Percentiles rank a stretch among this genome's conserved stretches.
phyloP scores from a whole-genome alignment of 2,888 invertebrate genomes.

The Hoplodrina blanda region DNA sequence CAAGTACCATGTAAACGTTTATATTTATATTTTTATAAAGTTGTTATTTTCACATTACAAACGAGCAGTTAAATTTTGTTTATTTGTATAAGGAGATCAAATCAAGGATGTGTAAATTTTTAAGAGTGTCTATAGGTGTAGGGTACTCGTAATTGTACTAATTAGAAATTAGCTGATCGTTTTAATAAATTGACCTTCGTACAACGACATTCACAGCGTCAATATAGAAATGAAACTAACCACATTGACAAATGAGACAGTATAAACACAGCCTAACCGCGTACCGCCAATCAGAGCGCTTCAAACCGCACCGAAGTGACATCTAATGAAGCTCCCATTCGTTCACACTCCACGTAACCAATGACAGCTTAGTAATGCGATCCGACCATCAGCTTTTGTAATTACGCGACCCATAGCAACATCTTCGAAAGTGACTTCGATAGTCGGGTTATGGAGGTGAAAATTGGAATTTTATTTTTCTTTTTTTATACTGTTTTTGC shows the following conservation, averaged over 20 bases:
- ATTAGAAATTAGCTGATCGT: no score
- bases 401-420: slow-evolving; percentile 21
- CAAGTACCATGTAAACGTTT: no score
- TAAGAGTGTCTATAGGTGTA: no score
- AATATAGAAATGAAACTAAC: slow-evolving; percentile 24
- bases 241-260: slow-evolving; percentile 17
- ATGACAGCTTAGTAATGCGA: slow-evolving; percentile 49
- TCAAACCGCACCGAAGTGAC: slow-evolving; percentile 53
- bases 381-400: slow-evolving; percentile 38
- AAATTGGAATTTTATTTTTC: background rate
- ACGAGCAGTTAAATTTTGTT: no score
- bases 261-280: slow-evolving; percentile 23
- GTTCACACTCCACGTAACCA: slow-evolving; percentile 50
- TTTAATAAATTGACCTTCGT: background rate
- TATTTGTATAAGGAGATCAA: no score
- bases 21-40: no score
- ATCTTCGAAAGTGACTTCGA: slow-evolving; percentile 7
- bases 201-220: background rate
- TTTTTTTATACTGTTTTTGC: background rate
- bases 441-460: background rate
- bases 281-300: slow-evolving; percentile 49
- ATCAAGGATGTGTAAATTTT: no score
- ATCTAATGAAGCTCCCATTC: slow-evolving; percentile 54
- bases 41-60: no score
- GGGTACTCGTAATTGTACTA: no score